Conservation (phyloP, 1,140 invertebrate genomes). For the Parapsyche elsis region DNA sequence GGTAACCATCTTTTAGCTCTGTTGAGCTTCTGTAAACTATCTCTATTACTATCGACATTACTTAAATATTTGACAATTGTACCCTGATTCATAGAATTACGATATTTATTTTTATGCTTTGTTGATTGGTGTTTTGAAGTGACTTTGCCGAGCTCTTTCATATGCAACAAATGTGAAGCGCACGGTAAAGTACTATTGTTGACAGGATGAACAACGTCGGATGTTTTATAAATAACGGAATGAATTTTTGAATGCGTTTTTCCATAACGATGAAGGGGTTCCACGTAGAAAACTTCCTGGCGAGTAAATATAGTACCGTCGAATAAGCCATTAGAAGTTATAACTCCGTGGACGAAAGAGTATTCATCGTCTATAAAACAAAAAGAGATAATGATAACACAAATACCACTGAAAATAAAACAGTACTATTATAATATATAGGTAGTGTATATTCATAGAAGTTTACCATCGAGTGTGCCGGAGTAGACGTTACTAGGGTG, state of each 20-base stretch:
- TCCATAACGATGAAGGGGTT: slow-evolving; percentile 83
- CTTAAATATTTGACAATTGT: slow-evolving; percentile 55
- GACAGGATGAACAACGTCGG: slow-evolving; percentile 79
- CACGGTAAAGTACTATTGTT: slow-evolving; percentile 63
- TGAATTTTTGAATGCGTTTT: slow-evolving; percentile 72
- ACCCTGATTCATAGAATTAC: slow-evolving; percentile 57
- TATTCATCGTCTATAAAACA: slow-evolving; percentile 77
- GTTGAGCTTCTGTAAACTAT: slow-evolving; percentile 52
- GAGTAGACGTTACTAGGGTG: slow-evolving; percentile 80
- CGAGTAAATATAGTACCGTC: slow-evolving; percentile 86
- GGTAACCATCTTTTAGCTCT: slow-evolving; percentile 64
- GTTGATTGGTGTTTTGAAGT: slow-evolving; percentile 33
- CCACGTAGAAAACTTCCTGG: slow-evolving; percentile 85
- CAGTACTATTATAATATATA: slow-evolving; percentile 42
- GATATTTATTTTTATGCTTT: slow-evolving; percentile 41
- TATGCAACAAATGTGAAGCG: slow-evolving; percentile 71
- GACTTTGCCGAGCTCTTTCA: slow-evolving; percentile 38
- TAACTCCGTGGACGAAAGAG: slow-evolving; percentile 85
- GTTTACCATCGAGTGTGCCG: slow-evolving; percentile 81
- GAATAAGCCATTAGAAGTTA: slow-evolving; percentile 88
- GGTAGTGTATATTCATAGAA: too few relatives aligned
- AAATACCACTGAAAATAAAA: too few relatives aligned
- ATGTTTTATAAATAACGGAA: slow-evolving; percentile 84
- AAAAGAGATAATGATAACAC: neutral
- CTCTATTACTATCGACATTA: slow-evolving; percentile 49